A percentile compares a stretch with the other conserved stretches of the same genome.
phyloP scores from a whole-genome alignment of 64 coral and sea anemone species.

The Montipora capricornis region DNA sequence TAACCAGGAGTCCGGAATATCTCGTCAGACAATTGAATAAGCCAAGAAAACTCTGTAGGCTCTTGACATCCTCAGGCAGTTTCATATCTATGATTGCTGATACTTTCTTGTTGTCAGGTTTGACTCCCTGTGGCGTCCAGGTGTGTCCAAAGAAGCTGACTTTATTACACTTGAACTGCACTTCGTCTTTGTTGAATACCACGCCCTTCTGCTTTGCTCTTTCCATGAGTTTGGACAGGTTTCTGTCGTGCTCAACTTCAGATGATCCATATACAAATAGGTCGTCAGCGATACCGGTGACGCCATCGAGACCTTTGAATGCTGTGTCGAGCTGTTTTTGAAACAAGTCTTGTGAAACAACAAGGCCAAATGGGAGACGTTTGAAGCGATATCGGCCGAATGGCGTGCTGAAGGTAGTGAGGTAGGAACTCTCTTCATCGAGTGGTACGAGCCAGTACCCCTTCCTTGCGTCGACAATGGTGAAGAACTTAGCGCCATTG shows the following conservation, averaged over 20 bases:
- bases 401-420: conserved; percentile 38
- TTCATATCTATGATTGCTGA: conserved; percentile 44
- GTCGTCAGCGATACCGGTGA: conserved; percentile 30
- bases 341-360: conserved; percentile 66
- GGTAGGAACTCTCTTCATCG: conserved; percentile 38
- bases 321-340: background rate
- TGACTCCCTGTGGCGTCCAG: background rate
- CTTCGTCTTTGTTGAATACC: background rate
- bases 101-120: conserved; percentile 33
- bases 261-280: conserved; percentile 35
- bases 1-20: conserved; percentile 26
- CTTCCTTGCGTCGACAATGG: conserved; percentile 48
- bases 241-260: conserved; percentile 37
- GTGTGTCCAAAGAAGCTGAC: conserved; percentile 32
- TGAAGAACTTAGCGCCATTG: conserved; percentile 54
- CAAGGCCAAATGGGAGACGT: conserved; percentile 57
- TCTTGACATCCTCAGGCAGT: conserved; percentile 37
- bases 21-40: conserved; percentile 36
- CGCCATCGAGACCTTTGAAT: conserved; percentile 17
- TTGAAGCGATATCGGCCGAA: conserved; percentile 41
- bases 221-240: conserved; percentile 39
- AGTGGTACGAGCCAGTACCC: conserved; percentile 74
- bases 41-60: conserved; percentile 39
- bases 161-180: conserved; percentile 52
- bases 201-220: conserved; percentile 34